These are phyloP conservation scores for Troides aeacus DNA, from an alignment of 2,888 invertebrate species.

Conservation along the genomic window DNA sequence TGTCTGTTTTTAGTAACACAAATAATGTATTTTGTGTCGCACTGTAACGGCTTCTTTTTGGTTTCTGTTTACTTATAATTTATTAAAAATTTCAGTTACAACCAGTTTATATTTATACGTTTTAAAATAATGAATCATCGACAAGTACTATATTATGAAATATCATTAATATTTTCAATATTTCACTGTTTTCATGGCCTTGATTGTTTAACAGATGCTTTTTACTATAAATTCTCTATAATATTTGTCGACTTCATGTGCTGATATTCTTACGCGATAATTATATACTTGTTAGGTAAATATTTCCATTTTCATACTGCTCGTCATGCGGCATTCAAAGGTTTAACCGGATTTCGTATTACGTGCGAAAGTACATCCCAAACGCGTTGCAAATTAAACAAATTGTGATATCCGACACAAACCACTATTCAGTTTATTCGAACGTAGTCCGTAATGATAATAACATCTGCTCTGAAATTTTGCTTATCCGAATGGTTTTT, in stretches of 20 bases:
- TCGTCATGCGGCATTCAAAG: slow-evolving; percentile 10
- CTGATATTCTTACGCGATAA: background rate
- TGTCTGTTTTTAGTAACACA: slow-evolving; percentile 32
- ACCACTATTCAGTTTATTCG: slow-evolving; percentile 18
- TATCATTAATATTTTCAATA: too few species aligned
- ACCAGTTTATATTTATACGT: background rate
- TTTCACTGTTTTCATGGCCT: too few species aligned
- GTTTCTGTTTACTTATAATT: slow-evolving; percentile 1
- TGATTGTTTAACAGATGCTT: too few species aligned
- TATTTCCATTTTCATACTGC: slow-evolving; percentile 1
- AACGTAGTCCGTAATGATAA: slow-evolving; percentile 14
- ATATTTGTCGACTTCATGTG: background rate
- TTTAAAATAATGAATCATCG: background rate
- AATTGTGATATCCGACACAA: slow-evolving; percentile 21
- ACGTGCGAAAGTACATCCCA: slow-evolving; percentile 20
- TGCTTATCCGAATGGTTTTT: slow-evolving; percentile 15
- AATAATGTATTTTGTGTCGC: slow-evolving; percentile 29
- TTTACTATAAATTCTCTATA: too few species aligned
- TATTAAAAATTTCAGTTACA: background rate
- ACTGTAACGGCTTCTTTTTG: slow-evolving; percentile 1
- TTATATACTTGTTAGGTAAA: background rate
- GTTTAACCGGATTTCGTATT: slow-evolving; percentile 22
- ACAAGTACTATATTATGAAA: too few species aligned
- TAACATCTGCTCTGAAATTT: slow-evolving; percentile 14
- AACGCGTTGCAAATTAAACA: slow-evolving; percentile 24